Percentiles rank a stretch among this genome's conserved stretches.
Conservation (phyloP, 1,140 invertebrate genomes). For the Trachymyrmex cornetzi region DNA sequence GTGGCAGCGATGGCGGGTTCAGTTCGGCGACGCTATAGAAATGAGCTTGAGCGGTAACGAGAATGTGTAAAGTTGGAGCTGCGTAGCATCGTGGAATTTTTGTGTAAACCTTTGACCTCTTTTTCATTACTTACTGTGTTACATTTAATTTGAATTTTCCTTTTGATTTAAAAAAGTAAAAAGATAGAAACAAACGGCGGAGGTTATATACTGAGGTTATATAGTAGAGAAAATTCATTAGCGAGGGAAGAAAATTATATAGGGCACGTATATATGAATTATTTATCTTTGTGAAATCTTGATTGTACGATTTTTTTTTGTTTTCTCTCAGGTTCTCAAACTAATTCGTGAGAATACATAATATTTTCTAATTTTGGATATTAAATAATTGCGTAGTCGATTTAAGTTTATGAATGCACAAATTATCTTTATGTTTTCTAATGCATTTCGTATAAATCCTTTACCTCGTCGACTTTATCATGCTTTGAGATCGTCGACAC, state of each 20-base stretch:
- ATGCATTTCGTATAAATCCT: background rate
- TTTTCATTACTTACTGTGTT: background rate
- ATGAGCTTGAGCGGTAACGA: conserved; percentile 24
- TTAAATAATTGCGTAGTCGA: conserved; percentile 13
- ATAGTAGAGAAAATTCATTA: background rate
- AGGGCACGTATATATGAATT: background rate
- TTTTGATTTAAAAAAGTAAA: background rate
- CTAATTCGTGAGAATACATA: background rate
- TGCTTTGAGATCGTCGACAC: too few species aligned
- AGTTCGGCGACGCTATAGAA: conserved; percentile 39
- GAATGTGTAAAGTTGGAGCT: background rate
- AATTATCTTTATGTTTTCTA: background rate
- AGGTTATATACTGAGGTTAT: background rate
- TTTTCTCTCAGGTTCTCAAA: background rate
- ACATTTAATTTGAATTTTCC: background rate
- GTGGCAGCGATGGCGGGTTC: conserved; percentile 32
- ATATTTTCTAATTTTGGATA: conserved; percentile 2
- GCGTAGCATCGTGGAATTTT: conserved; percentile 10
- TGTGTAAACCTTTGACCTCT: background rate
- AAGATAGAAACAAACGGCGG: background rate
- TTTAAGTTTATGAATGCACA: background rate
- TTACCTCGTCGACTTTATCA: background rate
- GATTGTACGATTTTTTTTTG: background rate
- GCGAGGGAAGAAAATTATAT: background rate
- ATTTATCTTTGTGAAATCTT: background rate